phyloP scores from a whole-genome alignment of 2,113 vertebrate species.

The Trogon melanurus region DNA sequence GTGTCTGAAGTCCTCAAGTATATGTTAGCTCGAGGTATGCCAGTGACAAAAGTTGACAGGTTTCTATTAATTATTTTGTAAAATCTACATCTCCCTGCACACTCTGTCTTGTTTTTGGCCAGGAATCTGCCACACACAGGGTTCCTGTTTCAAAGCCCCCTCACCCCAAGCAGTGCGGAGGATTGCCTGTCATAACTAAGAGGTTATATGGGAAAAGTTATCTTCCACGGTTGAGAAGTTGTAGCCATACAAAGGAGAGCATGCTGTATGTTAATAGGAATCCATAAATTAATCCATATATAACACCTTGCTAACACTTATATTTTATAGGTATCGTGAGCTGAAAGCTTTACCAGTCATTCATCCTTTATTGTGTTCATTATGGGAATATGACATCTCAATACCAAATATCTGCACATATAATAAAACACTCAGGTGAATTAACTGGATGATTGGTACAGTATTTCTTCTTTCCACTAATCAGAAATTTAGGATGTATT shows the following conservation, averaged over 20 bases:
- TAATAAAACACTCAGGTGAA: constrained; percentile 67
- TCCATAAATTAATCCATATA: constrained; percentile 70
- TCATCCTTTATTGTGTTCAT: constrained; percentile 72
- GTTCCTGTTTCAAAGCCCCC: not conserved
- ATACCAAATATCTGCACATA: constrained; percentile 53
- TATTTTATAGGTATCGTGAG: constrained; percentile 64
- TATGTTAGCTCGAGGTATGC: not conserved
- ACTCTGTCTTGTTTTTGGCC: not conserved
- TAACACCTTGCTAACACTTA: constrained; percentile 64
- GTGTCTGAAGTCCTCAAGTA: not conserved
- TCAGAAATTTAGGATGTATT: constrained; percentile 57
- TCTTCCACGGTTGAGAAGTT: constrained; percentile 16
- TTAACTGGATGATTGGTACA: constrained; percentile 57
- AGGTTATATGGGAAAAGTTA: not conserved
- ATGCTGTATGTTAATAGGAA: constrained; percentile 40
- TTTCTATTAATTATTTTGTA: not conserved
- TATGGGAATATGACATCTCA: constrained; percentile 58
- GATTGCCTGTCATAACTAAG: not conserved
- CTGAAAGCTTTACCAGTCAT: constrained; percentile 62
- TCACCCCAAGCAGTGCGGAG: not conserved
- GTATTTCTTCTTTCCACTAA: constrained; percentile 64
- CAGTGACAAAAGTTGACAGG: not conserved
- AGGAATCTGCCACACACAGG: not conserved
- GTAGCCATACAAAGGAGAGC: constrained; percentile 18
- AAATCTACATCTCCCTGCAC: not conserved